phyloP scores from a whole-genome alignment of 1,140 invertebrate species.

The Pseudoatta argentina region DNA sequence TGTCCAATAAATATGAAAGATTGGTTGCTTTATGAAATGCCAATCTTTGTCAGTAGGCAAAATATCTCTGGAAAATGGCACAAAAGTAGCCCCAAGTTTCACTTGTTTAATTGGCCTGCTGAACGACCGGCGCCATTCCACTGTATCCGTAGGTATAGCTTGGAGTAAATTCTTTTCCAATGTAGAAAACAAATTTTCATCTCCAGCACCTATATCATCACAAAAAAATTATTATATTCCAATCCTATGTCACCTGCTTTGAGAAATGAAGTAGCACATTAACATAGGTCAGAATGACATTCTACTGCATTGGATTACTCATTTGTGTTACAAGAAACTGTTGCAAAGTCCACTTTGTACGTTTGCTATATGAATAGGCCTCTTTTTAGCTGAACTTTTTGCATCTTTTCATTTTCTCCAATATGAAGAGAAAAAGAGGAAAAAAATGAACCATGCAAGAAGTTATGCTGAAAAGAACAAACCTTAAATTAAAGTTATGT shows the following conservation, averaged over 20 bases:
- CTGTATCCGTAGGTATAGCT: slow-evolving; percentile 93
- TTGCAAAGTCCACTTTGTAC: neutral
- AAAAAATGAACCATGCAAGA: too few relatives aligned
- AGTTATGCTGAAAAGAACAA: too few relatives aligned
- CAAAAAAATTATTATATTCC: slow-evolving; percentile 30
- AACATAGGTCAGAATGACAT: slow-evolving; percentile 20
- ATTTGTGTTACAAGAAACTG: neutral
- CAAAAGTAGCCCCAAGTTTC: slow-evolving; percentile 93
- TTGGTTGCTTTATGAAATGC: slow-evolving; percentile 93
- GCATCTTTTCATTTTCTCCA: too few relatives aligned
- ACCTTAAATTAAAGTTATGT: neutral
- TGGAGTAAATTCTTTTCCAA: slow-evolving; percentile 92
- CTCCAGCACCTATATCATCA: slow-evolving; percentile 92
- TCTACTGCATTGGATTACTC: slow-evolving; percentile 35
- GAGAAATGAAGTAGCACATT: neutral
- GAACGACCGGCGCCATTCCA: slow-evolving; percentile 96
- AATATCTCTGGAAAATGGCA: slow-evolving; percentile 92
- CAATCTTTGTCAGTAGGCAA: slow-evolving; percentile 90
- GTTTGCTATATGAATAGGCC: neutral
- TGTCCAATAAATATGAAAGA: slow-evolving; percentile 98
- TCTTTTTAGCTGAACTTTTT: too few relatives aligned
- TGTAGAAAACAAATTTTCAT: slow-evolving; percentile 94
- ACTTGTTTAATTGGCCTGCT: slow-evolving; percentile 93
- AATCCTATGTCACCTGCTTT: neutral
- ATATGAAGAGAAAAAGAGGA: too few relatives aligned